These are phyloP conservation scores for Cyaniris semiargus DNA, from an alignment of 2,888 invertebrate species.

Conservation along the genomic window DNA sequence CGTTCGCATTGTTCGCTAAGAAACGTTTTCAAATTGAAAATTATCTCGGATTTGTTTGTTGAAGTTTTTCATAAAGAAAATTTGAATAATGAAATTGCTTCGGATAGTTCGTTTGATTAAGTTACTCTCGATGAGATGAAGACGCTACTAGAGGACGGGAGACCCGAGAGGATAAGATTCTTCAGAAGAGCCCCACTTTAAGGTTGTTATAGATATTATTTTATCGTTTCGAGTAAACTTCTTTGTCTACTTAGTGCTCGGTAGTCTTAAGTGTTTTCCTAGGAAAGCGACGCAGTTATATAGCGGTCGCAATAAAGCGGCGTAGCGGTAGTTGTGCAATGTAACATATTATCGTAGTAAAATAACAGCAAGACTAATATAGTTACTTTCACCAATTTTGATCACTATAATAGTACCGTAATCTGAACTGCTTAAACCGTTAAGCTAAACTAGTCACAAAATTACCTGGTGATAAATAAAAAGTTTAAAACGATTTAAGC, in stretches of 20 bases:
- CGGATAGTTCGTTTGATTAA: not conserved
- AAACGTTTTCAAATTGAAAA: conserved; percentile 12
- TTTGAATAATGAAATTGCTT: conserved; percentile 10
- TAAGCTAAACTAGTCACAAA: not conserved
- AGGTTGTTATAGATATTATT: not conserved
- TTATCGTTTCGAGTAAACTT: not conserved
- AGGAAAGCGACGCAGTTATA: not conserved
- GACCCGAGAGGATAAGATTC: not conserved
- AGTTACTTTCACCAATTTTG: no score
- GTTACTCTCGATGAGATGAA: not conserved
- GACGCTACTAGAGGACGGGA: not conserved
- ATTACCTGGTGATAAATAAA: conserved; percentile 14
- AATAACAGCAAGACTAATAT: no score
- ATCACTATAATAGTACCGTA: not conserved
- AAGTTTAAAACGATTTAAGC: conserved; percentile 19
- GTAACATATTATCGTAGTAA: no score
- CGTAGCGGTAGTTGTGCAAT: no score
- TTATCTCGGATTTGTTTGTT: not conserved
- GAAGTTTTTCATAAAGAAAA: conserved; percentile 1
- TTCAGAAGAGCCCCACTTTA: not conserved
- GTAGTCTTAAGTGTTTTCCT: not conserved
- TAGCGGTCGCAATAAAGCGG: not conserved
- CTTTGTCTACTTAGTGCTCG: not conserved
- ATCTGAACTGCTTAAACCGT: not conserved
- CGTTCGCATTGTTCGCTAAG: conserved; percentile 6